phyloP scores from a whole-genome alignment of 53 echinoderm and acorn worm genomes.

The Echinarachnius parma region DNA sequence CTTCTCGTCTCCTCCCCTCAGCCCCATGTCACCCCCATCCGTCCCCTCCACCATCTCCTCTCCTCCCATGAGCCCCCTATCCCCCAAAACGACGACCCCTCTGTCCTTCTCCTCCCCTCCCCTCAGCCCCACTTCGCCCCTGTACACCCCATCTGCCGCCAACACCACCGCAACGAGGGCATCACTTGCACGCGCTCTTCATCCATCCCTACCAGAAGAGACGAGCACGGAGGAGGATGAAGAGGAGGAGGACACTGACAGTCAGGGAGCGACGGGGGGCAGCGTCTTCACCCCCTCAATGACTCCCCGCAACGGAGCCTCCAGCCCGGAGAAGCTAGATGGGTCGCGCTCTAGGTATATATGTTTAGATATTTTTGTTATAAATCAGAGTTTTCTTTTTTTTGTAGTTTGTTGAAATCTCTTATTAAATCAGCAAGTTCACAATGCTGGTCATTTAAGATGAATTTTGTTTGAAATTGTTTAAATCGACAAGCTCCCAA shows the following conservation, averaged over 20 bases:
- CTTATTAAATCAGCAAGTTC: too few species aligned
- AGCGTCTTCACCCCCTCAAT: conserved; percentile 13
- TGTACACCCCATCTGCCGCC: too few species aligned
- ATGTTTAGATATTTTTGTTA: too few species aligned
- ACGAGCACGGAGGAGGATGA: conserved; percentile 10
- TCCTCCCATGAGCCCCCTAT: conserved; percentile 15
- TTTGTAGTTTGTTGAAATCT: too few species aligned
- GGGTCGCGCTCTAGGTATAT: too few species aligned
- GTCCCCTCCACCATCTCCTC: conserved; percentile 19
- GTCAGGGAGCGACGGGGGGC: background rate
- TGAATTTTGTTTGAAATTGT: too few species aligned
- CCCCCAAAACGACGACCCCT: conserved; percentile 16
- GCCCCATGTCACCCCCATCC: conserved; percentile 34
- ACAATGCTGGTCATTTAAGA: too few species aligned
- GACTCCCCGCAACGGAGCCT: conserved; percentile 6
- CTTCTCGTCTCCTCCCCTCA: conserved; percentile 27
- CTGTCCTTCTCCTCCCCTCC: conserved; percentile 23
- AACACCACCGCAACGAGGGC: background rate
- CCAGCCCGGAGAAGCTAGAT: conserved; percentile 1
- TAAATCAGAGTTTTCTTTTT: too few species aligned
- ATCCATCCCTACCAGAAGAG: conserved; percentile 8
- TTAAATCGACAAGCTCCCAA: too few species aligned
- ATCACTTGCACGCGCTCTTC: too few species aligned
- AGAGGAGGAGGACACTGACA: background rate
- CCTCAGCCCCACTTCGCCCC: conserved; percentile 19